phyloP scores from a whole-genome alignment of 2,797 vertebrate species.

The Vireo griseus region DNA sequence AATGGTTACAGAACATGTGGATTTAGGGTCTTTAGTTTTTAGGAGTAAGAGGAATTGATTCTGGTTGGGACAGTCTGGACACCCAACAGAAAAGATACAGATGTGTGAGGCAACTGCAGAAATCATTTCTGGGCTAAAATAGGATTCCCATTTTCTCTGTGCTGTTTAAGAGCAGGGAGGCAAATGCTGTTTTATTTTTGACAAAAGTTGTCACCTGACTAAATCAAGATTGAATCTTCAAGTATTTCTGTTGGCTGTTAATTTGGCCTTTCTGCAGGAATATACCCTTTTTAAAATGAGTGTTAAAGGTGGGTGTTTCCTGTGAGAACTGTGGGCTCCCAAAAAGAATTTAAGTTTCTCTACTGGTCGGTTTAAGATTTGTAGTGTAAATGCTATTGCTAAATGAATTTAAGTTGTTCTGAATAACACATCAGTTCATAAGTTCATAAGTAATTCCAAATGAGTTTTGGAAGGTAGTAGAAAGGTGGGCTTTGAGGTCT shows the following conservation, averaged over 20 bases:
- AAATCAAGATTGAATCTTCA: background rate
- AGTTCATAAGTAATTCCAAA: background rate
- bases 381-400: background rate
- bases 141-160: background rate
- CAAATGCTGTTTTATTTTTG: background rate
- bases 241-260: background rate
- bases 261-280: background rate
- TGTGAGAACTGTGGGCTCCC: background rate
- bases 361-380: background rate
- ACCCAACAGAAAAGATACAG: background rate
- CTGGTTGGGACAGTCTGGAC: background rate
- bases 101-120: background rate
- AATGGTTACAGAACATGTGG: background rate
- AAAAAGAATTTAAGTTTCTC: background rate
- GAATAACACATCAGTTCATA: background rate
- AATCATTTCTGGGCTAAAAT: background rate
- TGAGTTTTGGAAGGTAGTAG: background rate
- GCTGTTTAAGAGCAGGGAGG: background rate
- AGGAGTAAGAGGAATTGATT: background rate
- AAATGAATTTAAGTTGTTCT: background rate
- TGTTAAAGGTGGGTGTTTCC: background rate
- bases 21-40: background rate
- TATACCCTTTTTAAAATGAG: background rate
- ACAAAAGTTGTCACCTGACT: background rate
- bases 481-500: background rate